phyloP scores from a whole-genome alignment of 2,113 vertebrate genomes.

The Onychorhynchus coronatus region DNA sequence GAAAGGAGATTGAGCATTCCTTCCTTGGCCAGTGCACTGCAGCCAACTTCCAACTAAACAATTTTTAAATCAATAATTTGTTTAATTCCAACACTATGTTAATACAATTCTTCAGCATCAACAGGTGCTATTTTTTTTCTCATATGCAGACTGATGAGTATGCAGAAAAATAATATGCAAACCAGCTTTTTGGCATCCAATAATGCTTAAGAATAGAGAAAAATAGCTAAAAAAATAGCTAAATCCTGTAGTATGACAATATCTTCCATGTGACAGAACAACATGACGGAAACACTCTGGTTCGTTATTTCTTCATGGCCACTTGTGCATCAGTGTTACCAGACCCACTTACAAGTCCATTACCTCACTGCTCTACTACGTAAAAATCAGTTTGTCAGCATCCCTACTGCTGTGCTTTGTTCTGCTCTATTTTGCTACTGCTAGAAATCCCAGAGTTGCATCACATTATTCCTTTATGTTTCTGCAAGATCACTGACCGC shows the following conservation, averaged over 20 bases:
- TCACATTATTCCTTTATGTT: neutral
- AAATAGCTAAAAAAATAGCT: neutral
- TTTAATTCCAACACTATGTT: neutral
- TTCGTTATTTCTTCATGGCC: neutral
- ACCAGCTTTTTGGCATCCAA: neutral
- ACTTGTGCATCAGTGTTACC: neutral
- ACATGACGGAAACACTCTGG: neutral
- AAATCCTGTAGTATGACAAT: neutral
- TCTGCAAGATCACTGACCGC: neutral
- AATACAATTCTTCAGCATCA: neutral
- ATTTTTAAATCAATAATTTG: too few species aligned
- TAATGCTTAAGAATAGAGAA: neutral
- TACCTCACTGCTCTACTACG: accelerated
- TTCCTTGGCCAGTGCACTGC: neutral
- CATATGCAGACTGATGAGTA: neutral
- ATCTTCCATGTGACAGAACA: neutral
- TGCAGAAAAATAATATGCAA: neutral
- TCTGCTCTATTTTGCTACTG: neutral
- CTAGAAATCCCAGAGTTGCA: neutral
- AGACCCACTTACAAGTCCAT: neutral
- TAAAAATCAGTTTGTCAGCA: neutral
- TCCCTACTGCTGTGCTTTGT: neutral
- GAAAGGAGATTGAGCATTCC: neutral
- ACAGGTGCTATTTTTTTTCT: neutral
- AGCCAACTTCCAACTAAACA: neutral